Conservation (phyloP, 2,888 invertebrate species). For the Phlogophora meticulosa region DNA sequence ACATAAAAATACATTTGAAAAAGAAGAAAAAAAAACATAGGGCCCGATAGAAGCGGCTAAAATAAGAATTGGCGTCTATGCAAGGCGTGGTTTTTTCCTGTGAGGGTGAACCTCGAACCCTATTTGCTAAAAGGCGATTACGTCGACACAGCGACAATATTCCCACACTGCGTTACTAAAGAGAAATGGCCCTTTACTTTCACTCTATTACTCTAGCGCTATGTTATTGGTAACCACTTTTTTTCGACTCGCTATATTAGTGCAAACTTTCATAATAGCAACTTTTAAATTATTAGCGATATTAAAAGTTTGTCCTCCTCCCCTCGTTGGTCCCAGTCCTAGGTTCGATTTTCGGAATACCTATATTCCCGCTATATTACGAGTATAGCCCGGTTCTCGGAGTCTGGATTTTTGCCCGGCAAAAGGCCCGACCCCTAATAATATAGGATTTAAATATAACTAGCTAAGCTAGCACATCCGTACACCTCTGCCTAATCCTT, state of each 20-base stretch:
- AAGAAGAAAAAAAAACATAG: constrained; percentile 1
- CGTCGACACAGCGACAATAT: constrained; percentile 50
- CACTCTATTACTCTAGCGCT: constrained; percentile 50
- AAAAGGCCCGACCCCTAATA: too few species aligned
- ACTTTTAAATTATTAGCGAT: background rate
- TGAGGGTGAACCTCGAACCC: constrained; percentile 52
- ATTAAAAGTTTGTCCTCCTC: background rate
- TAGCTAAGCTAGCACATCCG: too few species aligned
- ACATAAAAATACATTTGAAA: background rate
- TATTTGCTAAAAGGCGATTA: constrained; percentile 55
- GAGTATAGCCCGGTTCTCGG: too few species aligned
- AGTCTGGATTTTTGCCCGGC: too few species aligned
- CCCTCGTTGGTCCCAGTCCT: too few species aligned
- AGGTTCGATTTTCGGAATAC: too few species aligned
- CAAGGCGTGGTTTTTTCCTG: constrained; percentile 16
- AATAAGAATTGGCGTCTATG: constrained; percentile 38
- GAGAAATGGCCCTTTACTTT: constrained; percentile 61
- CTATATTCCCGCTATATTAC: too few species aligned
- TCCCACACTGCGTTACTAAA: constrained; percentile 60
- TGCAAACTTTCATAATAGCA: background rate
- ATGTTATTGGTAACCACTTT: constrained; percentile 7
- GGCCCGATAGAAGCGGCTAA: constrained; percentile 2
- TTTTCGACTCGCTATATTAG: constrained; percentile 8
- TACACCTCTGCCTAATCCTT: too few species aligned
- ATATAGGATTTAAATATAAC: too few species aligned